Percentiles rank a stretch among this genome's conserved stretches.
Evolutionary conservation across 2,113 vertebrate genomes (phyloP).

Genomic region (Hypanus sabinus): DNA sequence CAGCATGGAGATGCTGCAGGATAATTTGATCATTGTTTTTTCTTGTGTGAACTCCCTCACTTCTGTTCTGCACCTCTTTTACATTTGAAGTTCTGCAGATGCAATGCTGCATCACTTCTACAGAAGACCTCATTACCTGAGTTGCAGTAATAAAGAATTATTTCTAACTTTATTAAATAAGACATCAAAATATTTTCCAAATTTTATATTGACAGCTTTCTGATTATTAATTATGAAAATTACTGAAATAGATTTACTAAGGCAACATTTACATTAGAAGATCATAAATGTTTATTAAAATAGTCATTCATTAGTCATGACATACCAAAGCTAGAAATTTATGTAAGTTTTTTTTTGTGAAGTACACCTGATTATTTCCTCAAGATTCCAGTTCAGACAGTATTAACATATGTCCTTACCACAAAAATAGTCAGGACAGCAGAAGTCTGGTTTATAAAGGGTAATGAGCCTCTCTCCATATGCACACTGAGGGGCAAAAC

Average conservation of each 20-base stretch:
- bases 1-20: not conserved
- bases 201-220: not conserved
- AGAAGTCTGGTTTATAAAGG: conserved; percentile 80
- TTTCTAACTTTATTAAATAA: not conserved
- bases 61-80: not conserved
- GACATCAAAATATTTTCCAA: not conserved
- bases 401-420: conserved; percentile 58
- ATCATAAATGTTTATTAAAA: no score
- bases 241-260: not conserved
- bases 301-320: no score
- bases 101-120: not conserved
- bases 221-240: not conserved
- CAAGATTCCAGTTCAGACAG: not conserved
- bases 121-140: not conserved
- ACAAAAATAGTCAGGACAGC: conserved; percentile 77
- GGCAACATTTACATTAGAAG: not conserved
- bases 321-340: not conserved
- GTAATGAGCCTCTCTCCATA: conserved; percentile 73
- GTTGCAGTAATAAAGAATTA: not conserved
- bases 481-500: conserved; percentile 63
- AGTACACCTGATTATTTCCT: not conserved
- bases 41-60: not conserved
- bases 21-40: not conserved
- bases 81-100: no score
- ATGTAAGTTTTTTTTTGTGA: no score